A percentile compares a stretch with the other conserved stretches of the same genome.
Conservation (phyloP, 2,797 vertebrate genomes). For the Rhadinocentrus ornatus region DNA sequence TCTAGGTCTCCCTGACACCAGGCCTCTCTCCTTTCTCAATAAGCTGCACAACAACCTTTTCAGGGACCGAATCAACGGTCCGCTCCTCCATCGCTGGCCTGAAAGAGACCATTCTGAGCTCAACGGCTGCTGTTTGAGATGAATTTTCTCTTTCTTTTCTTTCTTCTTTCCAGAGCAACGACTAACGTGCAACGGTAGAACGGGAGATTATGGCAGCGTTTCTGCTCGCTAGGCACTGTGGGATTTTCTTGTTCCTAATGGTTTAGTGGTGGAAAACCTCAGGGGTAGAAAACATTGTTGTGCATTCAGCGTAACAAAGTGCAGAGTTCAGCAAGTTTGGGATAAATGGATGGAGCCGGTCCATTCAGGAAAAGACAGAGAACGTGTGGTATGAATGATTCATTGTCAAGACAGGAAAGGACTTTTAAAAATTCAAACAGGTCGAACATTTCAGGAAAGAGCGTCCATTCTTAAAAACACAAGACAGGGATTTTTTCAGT, state of each 20-base stretch:
- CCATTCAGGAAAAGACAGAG: constrained; percentile 65
- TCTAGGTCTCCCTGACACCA: constrained; percentile 60
- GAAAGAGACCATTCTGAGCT: constrained; percentile 61
- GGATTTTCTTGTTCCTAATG: constrained; percentile 33
- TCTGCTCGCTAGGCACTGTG: constrained; percentile 9
- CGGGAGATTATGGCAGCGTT: constrained; percentile 34
- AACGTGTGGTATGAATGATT: constrained; percentile 66
- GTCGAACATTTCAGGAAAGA: constrained; percentile 19
- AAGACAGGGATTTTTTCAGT: not conserved
- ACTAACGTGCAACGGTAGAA: constrained; percentile 27
- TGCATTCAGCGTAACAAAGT: constrained; percentile 38
- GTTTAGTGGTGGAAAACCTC: constrained; percentile 31
- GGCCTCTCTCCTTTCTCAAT: constrained; percentile 49
- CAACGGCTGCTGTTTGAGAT: constrained; percentile 39
- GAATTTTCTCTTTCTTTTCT: constrained; percentile 18
- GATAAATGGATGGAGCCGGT: constrained; percentile 32
- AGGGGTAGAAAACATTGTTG: constrained; percentile 47
- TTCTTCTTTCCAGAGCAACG: constrained; percentile 14
- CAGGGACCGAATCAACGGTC: constrained; percentile 51
- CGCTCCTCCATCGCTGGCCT: constrained; percentile 35
- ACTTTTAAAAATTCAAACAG: constrained; percentile 40
- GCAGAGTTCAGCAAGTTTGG: constrained; percentile 51
- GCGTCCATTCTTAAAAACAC: constrained; percentile 60
- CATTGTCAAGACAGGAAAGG: constrained; percentile 34
- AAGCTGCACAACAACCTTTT: constrained; percentile 72